Evolutionary conservation across 2,888 invertebrate species (phyloP), one percentile per base, ranked within the genome.

Genomic region (Nematopogon swammerdamellus): DNA sequence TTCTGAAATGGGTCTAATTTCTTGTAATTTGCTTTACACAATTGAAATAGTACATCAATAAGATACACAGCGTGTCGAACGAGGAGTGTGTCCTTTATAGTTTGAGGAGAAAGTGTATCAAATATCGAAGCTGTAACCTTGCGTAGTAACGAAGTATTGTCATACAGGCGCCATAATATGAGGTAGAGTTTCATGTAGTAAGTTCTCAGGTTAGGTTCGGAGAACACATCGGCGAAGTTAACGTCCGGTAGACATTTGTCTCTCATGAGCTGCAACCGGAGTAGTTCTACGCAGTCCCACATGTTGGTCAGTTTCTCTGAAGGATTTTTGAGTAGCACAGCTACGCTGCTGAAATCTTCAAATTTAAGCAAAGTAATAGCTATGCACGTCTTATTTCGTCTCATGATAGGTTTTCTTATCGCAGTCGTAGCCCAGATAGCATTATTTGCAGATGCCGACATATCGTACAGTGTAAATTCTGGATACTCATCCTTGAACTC

Each of bases 151-250:
- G 54, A 60, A 36, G 72, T 57, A 50, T 55, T 63, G 8, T 55
- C 51, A 47, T 64, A 65, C 2, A 70, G 55, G 16, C 51, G 63
- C 6, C 67, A 48, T 2, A 76, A 48, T 6, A 70, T 57, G 4
- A 62, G 59, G 59, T 71, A 76, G 2, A 79, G 50, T 63, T 71
- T 76, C 0, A 70, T 57, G 52, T 64, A 64, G 52, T 72, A 75
- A 0, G 61, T 46, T 57, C 73, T 63, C 2, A 49, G 55, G 0
- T 61, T 56, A 3, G 58, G 62, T 49, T 64, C 60, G 46, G 52
- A 45, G 30, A 65, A 66, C 2, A 76, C 53, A 18, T 58, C 46
- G 5, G 57, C 45, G 42, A 59, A 69, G 49, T 73, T 61, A 18
- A 67, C 46, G 5, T 52, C 45, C 1, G 75, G 74, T 19, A 71